These are phyloP conservation scores for Drosophila pallidifrons DNA, from an alignment of 1,140 invertebrate genomes.

Conservation along the genomic window DNA sequence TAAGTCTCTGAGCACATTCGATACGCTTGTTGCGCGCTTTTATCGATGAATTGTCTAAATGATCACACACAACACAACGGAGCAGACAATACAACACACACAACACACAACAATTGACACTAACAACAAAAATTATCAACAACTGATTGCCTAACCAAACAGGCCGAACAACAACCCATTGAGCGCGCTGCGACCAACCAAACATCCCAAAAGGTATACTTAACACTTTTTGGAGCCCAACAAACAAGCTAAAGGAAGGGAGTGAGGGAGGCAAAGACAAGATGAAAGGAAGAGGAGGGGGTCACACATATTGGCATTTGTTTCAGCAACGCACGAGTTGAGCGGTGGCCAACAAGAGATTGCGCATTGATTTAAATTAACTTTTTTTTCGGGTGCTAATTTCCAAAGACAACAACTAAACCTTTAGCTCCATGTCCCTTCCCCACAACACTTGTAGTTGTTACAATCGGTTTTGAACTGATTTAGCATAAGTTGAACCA, in stretches of 20 bases:
- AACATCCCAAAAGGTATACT: slow-evolving; percentile 66
- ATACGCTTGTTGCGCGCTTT: slow-evolving; percentile 73
- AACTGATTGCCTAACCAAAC: slow-evolving; percentile 77
- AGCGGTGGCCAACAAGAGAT: slow-evolving; percentile 48
- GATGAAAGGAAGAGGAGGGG: neutral
- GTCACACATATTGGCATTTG: slow-evolving; percentile 69
- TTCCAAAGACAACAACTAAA: slow-evolving; percentile 53
- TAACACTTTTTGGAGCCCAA: slow-evolving; percentile 83
- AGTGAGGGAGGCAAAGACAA: neutral
- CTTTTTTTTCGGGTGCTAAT: slow-evolving; percentile 69
- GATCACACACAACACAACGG: slow-evolving; percentile 60
- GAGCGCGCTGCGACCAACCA: slow-evolving; percentile 1
- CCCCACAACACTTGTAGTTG: slow-evolving; percentile 25
- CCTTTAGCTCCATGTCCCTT: neutral
- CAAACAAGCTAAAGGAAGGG: slow-evolving; percentile 53
- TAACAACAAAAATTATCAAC: slow-evolving; percentile 79
- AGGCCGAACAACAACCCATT: slow-evolving; percentile 17
- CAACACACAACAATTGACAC: slow-evolving; percentile 57
- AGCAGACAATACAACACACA: slow-evolving; percentile 29
- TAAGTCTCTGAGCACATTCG: slow-evolving; percentile 43
- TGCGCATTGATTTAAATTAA: slow-evolving; percentile 82
- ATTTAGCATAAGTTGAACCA: slow-evolving; percentile 62
- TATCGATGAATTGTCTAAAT: slow-evolving; percentile 76
- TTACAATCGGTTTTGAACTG: slow-evolving; percentile 51
- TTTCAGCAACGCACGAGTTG: slow-evolving; percentile 79